Percentiles rank a stretch among this genome's conserved stretches.
Evolutionary conservation across 2,888 invertebrate genomes (phyloP).

Genomic region (Phortica magna): DNA sequence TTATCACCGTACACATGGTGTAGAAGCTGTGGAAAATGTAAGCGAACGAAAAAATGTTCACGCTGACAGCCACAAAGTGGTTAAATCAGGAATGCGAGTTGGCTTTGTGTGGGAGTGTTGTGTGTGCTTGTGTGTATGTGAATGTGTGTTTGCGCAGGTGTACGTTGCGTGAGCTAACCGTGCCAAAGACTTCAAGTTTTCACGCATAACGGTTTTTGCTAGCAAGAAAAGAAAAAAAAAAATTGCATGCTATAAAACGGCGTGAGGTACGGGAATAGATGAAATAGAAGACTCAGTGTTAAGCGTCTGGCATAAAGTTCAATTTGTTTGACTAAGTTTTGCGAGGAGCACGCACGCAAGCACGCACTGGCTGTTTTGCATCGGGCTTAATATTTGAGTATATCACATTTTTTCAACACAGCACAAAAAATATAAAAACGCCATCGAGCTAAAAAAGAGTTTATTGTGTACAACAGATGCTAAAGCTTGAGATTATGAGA

Average conservation of each 20-base stretch:
- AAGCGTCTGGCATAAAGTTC: neutral
- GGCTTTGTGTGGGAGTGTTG: neutral
- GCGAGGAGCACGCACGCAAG: neutral
- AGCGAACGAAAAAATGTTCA: neutral
- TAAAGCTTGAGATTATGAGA: no score
- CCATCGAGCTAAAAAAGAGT: no score
- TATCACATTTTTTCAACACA: no score
- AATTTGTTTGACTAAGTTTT: neutral
- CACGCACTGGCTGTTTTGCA: no score
- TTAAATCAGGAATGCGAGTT: constrained; percentile 3
- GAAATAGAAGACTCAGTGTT: neutral
- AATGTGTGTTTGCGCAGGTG: neutral
- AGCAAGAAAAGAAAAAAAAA: neutral
- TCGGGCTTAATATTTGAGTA: no score
- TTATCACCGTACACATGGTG: neutral
- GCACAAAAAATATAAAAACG: no score
- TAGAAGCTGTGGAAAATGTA: neutral
- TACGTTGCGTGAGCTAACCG: neutral
- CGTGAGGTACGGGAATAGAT: neutral
- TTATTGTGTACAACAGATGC: no score
- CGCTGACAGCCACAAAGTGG: constrained; percentile 19
- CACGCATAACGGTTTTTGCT: neutral
- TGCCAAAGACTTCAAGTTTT: neutral
- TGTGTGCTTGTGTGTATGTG: neutral
- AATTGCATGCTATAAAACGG: neutral